Base-by-base conservation (phyloP, 2,797 vertebrate genomes). In the Tympanoctomys barrerae region DNA sequence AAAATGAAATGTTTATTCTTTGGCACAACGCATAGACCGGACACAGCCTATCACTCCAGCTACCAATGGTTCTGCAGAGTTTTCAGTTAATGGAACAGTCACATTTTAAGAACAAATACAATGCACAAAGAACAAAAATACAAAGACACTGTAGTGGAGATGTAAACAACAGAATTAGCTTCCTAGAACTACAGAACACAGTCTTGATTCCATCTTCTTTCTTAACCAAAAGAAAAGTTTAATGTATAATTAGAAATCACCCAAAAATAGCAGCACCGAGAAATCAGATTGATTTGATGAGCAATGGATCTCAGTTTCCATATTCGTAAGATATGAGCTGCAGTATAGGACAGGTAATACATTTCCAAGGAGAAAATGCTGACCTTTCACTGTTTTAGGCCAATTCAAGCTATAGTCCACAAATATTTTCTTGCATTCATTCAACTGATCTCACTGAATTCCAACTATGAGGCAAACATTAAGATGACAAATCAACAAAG, bases 71-170 rank as follows among this genome's bases (percentile, higher is more conserved):
- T 64, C 73, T 91, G 94, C 93, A 96, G 36, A 92, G 31, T 36
- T 79, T 85, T 71, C 68, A 88, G 91, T 95, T 92, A 93, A 95
- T 75, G 87, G 79, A 90, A 85, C 19, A 86, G 21, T 96, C 89
- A 81, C 31, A 88, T 42, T 81, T 90, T 39, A 49, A 94, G 61
- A 80, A 57, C 13, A 73, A 95, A 64, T 73, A 97, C 96, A 97
- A 97, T 42, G 64, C 93, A 97, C 96, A 96, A 96, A 96, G 96
- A 86, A 77, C 36, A 94, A 73, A 94, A 92, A 95, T 46, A 94
- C 36, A 91, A 93, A 92, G 90, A 68, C 33, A 77, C 75, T 33
- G 2, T 68, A 54, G 71, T 59, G 71, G 64, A 33, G 36, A 73
- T 1, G 0, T 0, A 3, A 73, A 28, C 33, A 89, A 84, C 57